phyloP scores from a whole-genome alignment of 2,113 vertebrate species.

The Halichoerus grypus region DNA sequence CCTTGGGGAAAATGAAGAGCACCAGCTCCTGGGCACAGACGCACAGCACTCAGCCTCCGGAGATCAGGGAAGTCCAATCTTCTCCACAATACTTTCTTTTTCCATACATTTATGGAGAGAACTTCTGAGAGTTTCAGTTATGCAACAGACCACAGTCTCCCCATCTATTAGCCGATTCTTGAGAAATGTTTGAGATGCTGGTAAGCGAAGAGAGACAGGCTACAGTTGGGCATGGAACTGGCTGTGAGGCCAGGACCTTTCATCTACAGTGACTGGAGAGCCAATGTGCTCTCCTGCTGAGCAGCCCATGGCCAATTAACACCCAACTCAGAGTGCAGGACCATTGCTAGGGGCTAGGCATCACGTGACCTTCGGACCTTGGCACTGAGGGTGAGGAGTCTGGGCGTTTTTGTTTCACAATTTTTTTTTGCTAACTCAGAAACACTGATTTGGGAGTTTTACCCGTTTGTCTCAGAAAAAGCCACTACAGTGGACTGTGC shows the following conservation, averaged over 20 bases:
- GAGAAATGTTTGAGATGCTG: not conserved
- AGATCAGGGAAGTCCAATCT: no score
- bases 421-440: not conserved
- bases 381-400: no score
- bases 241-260: not conserved
- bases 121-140: not conserved
- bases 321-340: not conserved
- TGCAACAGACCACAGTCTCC: not conserved
- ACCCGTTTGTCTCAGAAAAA: not conserved
- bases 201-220: not conserved
- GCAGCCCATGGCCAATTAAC: not conserved
- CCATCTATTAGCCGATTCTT: not conserved
- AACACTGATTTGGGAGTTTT: not conserved
- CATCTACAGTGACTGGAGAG: not conserved
- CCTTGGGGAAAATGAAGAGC: not conserved
- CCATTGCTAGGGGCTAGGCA: not conserved
- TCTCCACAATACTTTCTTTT: not conserved
- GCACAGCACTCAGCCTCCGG: not conserved
- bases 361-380: not conserved
- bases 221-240: not conserved
- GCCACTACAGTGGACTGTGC: not conserved
- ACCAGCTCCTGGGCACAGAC: fast-evolving
- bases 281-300: not conserved
- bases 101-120: not conserved
- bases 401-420: not conserved